Evolutionary conservation across 1,140 invertebrate genomes (phyloP).

Genomic region (Riptortus pedestris): DNA sequence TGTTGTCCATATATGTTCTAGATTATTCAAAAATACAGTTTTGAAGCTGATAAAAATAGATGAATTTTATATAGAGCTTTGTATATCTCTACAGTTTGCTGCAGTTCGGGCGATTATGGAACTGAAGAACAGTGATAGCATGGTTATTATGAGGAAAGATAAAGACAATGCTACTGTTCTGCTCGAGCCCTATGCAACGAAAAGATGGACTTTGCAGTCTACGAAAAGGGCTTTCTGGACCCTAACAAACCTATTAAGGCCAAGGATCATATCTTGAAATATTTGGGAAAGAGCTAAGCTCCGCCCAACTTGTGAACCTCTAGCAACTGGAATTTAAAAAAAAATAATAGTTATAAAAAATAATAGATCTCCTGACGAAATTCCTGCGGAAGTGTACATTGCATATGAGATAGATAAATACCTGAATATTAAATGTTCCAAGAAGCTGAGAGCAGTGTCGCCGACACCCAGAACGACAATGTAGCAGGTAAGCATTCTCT

Average conservation of each 20-base stretch:
- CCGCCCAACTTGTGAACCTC: background rate
- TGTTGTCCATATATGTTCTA: no score
- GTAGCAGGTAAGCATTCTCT: conserved; percentile 44
- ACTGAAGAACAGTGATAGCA: no score
- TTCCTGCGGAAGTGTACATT: background rate
- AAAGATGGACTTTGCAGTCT: background rate
- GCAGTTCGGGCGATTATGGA: no score
- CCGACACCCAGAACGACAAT: conserved; percentile 66
- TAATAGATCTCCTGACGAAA: background rate
- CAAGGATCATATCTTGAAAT: background rate
- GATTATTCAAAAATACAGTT: no score
- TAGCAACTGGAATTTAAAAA: background rate
- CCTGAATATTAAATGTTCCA: conserved; percentile 54
- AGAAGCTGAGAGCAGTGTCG: conserved; percentile 52
- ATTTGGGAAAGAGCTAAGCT: background rate
- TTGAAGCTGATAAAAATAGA: no score
- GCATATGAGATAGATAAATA: conserved; percentile 33
- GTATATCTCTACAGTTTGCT: no score
- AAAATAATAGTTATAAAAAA: background rate
- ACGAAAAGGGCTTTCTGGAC: background rate
- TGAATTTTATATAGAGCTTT: no score
- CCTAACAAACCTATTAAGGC: background rate
- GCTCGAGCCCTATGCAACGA: background rate
- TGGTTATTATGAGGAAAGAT: no score
- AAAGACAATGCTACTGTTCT: background rate